Conservation (phyloP, 2,113 vertebrate genomes). For the Siniperca knerii region DNA sequence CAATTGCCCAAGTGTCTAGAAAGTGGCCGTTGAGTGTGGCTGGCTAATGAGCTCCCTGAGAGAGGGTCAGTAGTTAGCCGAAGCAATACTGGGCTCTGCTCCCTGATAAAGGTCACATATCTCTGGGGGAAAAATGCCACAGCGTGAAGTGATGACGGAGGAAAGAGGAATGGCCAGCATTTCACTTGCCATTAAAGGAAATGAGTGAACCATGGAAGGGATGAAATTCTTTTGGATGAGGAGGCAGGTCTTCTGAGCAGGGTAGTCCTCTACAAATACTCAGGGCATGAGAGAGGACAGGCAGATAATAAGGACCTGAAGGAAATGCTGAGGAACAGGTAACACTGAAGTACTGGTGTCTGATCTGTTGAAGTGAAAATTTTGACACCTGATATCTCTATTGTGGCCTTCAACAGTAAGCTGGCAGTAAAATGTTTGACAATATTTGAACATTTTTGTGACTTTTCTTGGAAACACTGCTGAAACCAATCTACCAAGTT, state of each 20-base stretch:
- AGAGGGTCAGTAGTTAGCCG: constrained; percentile 75
- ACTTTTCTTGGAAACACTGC: background rate
- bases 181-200: constrained; percentile 58
- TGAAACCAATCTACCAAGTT: background rate
- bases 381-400: background rate
- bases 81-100: constrained; percentile 70
- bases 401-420: background rate
- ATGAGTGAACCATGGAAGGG: constrained; percentile 48
- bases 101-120: constrained; percentile 77
- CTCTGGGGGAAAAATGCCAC: constrained; percentile 74
- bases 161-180: constrained; percentile 36
- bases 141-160: constrained; percentile 55
- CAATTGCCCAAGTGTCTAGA: constrained; percentile 77
- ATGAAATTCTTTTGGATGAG: constrained; percentile 49
- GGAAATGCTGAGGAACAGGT: constrained; percentile 1
- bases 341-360: background rate
- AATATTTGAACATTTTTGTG: background rate
- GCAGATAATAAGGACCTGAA: constrained; percentile 26
- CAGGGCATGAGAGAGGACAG: constrained; percentile 12
- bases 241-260: constrained; percentile 25
- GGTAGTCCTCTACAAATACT: constrained; percentile 16
- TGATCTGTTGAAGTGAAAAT: background rate
- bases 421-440: background rate
- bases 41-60: constrained; percentile 80
- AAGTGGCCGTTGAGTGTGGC: constrained; percentile 67